Evolutionary conservation across 37 sponge, comb jelly and placozoan genomes (phyloP).

Genomic region (Ianthella basta): DNA sequence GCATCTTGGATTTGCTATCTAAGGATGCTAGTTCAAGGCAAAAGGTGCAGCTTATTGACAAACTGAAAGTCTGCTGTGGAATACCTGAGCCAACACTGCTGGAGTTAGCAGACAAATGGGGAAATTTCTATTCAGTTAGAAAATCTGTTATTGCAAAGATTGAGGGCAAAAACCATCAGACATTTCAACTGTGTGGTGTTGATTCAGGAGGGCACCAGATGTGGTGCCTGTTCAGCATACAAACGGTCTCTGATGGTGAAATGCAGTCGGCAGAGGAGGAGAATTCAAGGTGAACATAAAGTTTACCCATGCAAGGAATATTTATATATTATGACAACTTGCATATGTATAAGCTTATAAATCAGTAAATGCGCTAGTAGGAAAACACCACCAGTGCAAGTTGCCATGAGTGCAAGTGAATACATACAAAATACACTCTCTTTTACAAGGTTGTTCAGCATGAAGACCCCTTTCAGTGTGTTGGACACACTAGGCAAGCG

Average conservation of each 20-base stretch:
- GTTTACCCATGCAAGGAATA: too few species aligned
- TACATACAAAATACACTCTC: background rate
- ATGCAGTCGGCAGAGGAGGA: background rate
- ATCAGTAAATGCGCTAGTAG: background rate
- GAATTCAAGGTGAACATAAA: too few species aligned
- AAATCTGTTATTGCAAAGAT: background rate
- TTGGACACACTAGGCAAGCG: background rate
- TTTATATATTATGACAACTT: too few species aligned
- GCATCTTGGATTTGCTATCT: background rate
- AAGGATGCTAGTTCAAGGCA: background rate
- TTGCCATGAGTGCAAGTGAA: too few species aligned
- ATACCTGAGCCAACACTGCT: background rate
- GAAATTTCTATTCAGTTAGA: background rate
- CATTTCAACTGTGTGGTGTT: background rate
- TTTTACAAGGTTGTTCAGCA: background rate
- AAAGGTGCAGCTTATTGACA: background rate
- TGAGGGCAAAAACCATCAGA: background rate
- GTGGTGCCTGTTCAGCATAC: background rate
- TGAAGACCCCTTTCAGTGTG: background rate
- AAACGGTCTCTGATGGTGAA: background rate
- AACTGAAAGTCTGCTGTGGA: background rate
- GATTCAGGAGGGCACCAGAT: background rate
- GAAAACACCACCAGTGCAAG: too few species aligned
- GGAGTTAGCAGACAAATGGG: background rate
- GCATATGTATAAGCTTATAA: background rate